phyloP scores from a whole-genome alignment of 2,797 vertebrate species.

The Cossypha dichroa region DNA sequence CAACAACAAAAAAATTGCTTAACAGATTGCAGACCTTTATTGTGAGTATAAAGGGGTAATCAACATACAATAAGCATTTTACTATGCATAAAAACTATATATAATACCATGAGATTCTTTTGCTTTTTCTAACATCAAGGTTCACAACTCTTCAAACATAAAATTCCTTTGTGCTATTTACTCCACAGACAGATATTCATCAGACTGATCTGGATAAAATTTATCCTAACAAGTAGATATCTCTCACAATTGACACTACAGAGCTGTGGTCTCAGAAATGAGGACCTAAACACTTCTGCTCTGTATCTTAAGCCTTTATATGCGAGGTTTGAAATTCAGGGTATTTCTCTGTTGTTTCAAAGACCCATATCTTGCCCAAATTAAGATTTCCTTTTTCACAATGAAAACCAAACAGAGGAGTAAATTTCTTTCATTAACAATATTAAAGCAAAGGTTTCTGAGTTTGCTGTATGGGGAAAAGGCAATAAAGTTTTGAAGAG shows the following conservation, averaged over 20 bases:
- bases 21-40: constrained; percentile 74
- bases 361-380: not conserved
- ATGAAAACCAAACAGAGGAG: constrained; percentile 71
- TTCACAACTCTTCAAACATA: constrained; percentile 44
- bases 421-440: constrained; percentile 73
- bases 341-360: not conserved
- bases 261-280: constrained; percentile 4
- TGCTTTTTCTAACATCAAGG: constrained; percentile 53
- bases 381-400: constrained; percentile 58
- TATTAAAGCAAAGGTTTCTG: constrained; percentile 74
- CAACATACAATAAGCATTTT: constrained; percentile 69
- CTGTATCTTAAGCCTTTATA: not conserved
- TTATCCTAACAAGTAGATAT: not conserved
- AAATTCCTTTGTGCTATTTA: constrained; percentile 29
- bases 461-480: constrained; percentile 72
- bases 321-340: not conserved
- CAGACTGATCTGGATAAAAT: not conserved
- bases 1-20: constrained; percentile 46
- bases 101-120: constrained; percentile 56
- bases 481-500: constrained; percentile 81
- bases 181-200: constrained; percentile 1
- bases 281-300: not conserved
- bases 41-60: constrained; percentile 67
- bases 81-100: constrained; percentile 67
- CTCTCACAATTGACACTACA: not conserved